Conservation (phyloP, 64 coral and sea anemone species). For the Hydrozoanthus tunicans region DNA sequence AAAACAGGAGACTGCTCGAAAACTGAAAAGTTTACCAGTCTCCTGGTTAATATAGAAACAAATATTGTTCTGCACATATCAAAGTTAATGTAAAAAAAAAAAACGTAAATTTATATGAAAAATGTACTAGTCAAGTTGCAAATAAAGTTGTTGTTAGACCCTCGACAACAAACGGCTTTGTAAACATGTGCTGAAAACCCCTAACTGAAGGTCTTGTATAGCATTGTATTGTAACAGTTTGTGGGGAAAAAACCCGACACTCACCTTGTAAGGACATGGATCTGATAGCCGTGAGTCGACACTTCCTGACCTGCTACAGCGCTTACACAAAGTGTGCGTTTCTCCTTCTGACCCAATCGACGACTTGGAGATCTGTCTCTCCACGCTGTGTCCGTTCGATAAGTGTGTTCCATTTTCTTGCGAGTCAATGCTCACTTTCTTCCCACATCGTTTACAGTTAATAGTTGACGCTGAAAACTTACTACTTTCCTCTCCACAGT, state of each 20-base stretch:
- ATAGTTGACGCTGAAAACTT: conserved; percentile 33
- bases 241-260: background rate
- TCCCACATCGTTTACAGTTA: conserved; percentile 74
- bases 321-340: conserved; percentile 68
- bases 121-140: too few species aligned
- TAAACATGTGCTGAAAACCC: too few species aligned
- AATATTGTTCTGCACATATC: too few species aligned
- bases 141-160: too few species aligned
- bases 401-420: conserved; percentile 70
- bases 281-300: conserved; percentile 33
- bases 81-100: too few species aligned
- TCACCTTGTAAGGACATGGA: conserved; percentile 74
- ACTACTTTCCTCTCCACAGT: conserved; percentile 68
- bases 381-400: conserved; percentile 66
- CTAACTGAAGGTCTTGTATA: background rate
- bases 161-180: too few species aligned
- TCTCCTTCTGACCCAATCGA: conserved; percentile 51
- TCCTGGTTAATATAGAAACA: too few species aligned
- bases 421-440: conserved; percentile 66
- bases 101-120: too few species aligned
- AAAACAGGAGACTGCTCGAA: too few species aligned
- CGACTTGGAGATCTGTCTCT: conserved; percentile 47
- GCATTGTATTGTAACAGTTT: background rate
- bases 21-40: too few species aligned
- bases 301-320: conserved; percentile 67